Conservation (phyloP, 2,113 vertebrate genomes). For the Edolisoma coerulescens region DNA sequence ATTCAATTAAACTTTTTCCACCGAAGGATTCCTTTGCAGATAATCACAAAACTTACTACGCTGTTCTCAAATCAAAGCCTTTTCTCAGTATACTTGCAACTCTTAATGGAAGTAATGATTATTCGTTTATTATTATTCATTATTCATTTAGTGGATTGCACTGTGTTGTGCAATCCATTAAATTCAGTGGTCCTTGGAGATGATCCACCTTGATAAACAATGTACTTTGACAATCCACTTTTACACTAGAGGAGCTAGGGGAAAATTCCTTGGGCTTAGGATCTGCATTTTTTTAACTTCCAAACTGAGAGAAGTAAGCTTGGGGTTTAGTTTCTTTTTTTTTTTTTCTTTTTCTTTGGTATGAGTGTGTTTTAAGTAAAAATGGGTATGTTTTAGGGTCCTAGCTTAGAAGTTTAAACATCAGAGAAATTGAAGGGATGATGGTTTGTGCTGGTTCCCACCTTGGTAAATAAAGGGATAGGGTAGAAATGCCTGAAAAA, state of each 20-base stretch:
- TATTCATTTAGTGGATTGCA: no score
- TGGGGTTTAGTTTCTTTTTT: neutral
- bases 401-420: neutral
- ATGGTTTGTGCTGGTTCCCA: neutral
- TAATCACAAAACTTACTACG: neutral
- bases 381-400: neutral
- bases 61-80: neutral
- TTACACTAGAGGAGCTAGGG: neutral
- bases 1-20: neutral
- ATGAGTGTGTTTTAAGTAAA: neutral
- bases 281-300: neutral
- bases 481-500: neutral
- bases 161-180: neutral
- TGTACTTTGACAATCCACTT: neutral
- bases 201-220: neutral
- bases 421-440: neutral
- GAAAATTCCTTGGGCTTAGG: neutral
- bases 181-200: neutral
- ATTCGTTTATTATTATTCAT: no score
- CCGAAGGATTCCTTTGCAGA: neutral
- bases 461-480: neutral
- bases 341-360: neutral
- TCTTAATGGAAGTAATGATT: neutral
- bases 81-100: neutral
- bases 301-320: neutral